phyloP scores from a whole-genome alignment of 2,797 vertebrate species.

The Molothrus ater region DNA sequence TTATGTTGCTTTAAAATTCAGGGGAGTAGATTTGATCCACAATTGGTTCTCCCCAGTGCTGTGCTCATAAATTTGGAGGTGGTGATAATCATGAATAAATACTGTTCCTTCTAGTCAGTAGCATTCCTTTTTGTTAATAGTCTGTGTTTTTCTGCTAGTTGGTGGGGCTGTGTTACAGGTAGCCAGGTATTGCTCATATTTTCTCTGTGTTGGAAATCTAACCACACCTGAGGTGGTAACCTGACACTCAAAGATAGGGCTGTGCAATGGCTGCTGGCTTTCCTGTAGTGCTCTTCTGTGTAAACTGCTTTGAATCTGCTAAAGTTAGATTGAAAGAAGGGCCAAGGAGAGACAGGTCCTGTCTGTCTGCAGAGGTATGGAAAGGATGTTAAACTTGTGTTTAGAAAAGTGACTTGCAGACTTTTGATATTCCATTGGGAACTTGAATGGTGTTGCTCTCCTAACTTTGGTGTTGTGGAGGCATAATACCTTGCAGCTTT shows the following conservation, averaged over 20 bases:
- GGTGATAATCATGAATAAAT: not conserved
- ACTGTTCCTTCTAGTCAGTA: not conserved
- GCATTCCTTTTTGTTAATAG: not conserved
- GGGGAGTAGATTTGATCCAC: not conserved
- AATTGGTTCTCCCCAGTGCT: not conserved
- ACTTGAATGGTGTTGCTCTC: not conserved
- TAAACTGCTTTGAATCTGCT: not conserved
- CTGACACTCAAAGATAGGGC: not conserved
- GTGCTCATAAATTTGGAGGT: not conserved
- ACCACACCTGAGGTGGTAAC: not conserved
- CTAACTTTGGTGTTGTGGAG: not conserved
- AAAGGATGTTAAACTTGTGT: not conserved
- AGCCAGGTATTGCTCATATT: not conserved
- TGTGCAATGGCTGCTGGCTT: not conserved
- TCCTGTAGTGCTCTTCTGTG: not conserved
- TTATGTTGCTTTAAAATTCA: not conserved
- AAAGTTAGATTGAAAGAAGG: not conserved
- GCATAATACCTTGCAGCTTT: not conserved
- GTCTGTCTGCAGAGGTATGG: not conserved
- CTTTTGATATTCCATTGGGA: not conserved
- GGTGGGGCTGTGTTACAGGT: not conserved
- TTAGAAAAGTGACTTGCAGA: not conserved
- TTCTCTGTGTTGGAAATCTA: not conserved
- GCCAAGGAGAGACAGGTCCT: not conserved
- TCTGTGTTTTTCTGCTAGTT: not conserved